Base-by-base conservation (phyloP, 2,113 vertebrate species). In the Semnornis frantzii region DNA sequence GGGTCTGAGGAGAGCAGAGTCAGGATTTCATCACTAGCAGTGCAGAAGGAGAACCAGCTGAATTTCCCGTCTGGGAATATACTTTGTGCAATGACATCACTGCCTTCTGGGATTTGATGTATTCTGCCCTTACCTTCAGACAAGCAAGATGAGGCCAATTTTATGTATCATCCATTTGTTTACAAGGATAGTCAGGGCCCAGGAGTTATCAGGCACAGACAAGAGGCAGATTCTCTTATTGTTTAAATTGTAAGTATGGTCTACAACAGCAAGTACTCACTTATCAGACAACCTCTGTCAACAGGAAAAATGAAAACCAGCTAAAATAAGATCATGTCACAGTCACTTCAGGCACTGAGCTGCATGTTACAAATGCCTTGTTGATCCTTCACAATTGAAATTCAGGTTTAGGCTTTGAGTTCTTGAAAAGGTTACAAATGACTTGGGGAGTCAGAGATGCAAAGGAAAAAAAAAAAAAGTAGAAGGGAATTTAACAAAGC, bases 271-370 rank as follows among this genome's bases (percentile, higher is more conserved):
- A 64, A 34, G 33, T 63, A 10, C 48, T 79, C 30, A 5, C 34
- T 95, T 94, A 82, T 77, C 94, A 74, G 81, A 16, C 39, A 89
- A 18, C 54, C 48, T 76, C 72, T 85, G 79, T 85, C 91, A 90
- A 72, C 9, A 30, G 87, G 54, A 92, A 65, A 90, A 90, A 90
- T 90, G 87, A 91, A 83, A 87, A 77, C 44, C 25, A 18, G 7
- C 54, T 70, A 20, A 89, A 91, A 72, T 42, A 68, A 92, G 91
- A 74, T 66, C 73, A 46, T n/a, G 42, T 74, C 60, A 25, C 33
- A 87, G 89, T 71, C 79, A 55, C 54, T 93, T 68, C 37, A 20
- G 85, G 69, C 73, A 87, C 79, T 12, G 10, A 64, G 73, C 12
- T 65, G 33, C 37, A 4, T 27, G 46, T 85, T 85, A 28, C 37